Evolutionary conservation across 2,888 invertebrate genomes (phyloP), one percentile per base, ranked within the genome.

Genomic region (Ectemnius cavifrons): DNA sequence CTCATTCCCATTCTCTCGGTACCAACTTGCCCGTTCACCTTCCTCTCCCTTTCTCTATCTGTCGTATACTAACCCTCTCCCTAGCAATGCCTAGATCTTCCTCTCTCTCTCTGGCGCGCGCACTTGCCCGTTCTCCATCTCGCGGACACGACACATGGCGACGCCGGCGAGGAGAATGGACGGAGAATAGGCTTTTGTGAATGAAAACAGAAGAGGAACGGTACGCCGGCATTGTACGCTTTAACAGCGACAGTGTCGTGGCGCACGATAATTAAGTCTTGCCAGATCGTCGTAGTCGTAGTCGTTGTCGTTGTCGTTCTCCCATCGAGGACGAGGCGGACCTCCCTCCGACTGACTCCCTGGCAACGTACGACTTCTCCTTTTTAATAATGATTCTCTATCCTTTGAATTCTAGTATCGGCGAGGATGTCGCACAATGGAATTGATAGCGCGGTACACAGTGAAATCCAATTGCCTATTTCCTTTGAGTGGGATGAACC

Each of bases 201-300:
- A 72, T 73, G 79, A 79, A 79, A 81, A 80, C 81, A 77, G 76
- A 73, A 47, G 59, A 63, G 75, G 69, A 75, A 78, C 75, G 78
- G 75, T 69, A 80, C 67, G 80, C 73, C 77, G 73, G 78, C 78
- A 83, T 81, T 83, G 86, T 86, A 67, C 75, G 74, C 28, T 68
- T 77, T 75, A 78, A 81, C 80, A 78, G 77, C 78, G 75, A 80
- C 82, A 81, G 79, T 79, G 77, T 79, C 80, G 71, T 64, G 80
- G 62, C 18, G 78, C 75, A 71, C 77, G 84, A 85, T 87, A 87
- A 87, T 87, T 85, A 87, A 87, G 82, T 85, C 84, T 80, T 83
- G 83, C 57, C 23, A 11, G 37, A 37, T 37, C 37, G 37, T 37
- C 37, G 37, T 3, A 23, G 23, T 23, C 23, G 23, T 23, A 20